Evolutionary conservation across 2,113 vertebrate species (phyloP).

Genomic region (Saguinus midas): DNA sequence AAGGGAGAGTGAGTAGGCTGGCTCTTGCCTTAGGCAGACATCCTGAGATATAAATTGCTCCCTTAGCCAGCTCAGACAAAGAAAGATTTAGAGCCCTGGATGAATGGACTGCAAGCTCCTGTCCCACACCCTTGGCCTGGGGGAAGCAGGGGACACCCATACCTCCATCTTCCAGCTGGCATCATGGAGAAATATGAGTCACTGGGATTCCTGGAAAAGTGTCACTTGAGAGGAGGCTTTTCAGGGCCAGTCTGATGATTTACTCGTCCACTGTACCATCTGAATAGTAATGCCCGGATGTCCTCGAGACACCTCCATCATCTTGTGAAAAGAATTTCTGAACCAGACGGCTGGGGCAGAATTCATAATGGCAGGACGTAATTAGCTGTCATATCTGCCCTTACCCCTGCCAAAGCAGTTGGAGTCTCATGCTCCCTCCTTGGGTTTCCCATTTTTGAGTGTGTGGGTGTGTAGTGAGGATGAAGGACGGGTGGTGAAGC

Average conservation of each 20-base stretch:
- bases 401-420: background rate
- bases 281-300: conserved; percentile 69
- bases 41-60: conserved; percentile 35
- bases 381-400: conserved; percentile 60
- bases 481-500: accelerated
- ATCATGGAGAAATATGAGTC: conserved; percentile 39
- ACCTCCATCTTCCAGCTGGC: conserved; percentile 6
- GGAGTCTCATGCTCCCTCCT: background rate
- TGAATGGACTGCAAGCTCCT: background rate
- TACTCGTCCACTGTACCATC: conserved; percentile 31
- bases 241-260: conserved; percentile 56
- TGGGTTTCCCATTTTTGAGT: background rate
- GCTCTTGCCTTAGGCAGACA: background rate
- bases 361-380: conserved; percentile 19
- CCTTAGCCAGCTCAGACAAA: conserved; percentile 49
- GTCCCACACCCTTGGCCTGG: background rate
- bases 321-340: conserved; percentile 40
- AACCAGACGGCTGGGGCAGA: conserved; percentile 42
- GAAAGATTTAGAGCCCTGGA: conserved; percentile 61
- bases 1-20: background rate
- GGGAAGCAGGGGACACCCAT: background rate
- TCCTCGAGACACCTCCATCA: conserved; percentile 42
- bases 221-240: conserved; percentile 14
- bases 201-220: conserved; percentile 41
- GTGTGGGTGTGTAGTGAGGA: background rate